Conservation (phyloP, 2,888 invertebrate species). For the Rhopalosiphum nymphaeae region DNA sequence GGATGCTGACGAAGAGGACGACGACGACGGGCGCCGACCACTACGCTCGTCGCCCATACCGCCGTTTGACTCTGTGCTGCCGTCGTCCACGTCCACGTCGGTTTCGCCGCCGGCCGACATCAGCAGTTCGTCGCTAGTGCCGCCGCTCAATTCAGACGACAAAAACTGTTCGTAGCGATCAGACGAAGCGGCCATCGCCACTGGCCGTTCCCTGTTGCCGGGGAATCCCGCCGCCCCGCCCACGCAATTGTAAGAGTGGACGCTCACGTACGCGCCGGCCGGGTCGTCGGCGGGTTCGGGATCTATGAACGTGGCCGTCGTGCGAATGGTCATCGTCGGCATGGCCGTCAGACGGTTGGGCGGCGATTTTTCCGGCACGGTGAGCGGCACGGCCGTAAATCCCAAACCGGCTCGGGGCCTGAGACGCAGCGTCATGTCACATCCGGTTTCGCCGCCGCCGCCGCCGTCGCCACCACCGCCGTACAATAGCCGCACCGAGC, state of each 20-base stretch:
- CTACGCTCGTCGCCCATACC: not conserved
- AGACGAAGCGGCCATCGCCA: conserved; percentile 55
- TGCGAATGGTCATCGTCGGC: conserved; percentile 65
- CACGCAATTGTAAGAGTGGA: conserved; percentile 84
- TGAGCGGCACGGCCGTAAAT: conserved; percentile 73
- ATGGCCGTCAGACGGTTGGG: conserved; percentile 80
- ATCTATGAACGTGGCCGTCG: conserved; percentile 80
- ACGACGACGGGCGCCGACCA: not conserved
- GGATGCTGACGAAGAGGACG: not conserved
- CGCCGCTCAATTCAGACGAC: conserved; percentile 35
- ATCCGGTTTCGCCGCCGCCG: conserved; percentile 69
- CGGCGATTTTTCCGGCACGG: conserved; percentile 66
- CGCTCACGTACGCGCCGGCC: conserved; percentile 79
- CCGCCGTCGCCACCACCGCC: conserved; percentile 66
- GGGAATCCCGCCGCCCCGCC: conserved; percentile 84
- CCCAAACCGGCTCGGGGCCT: conserved; percentile 82
- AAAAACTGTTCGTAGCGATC: conserved; percentile 52
- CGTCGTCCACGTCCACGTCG: conserved; percentile 7
- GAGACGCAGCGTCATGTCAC: conserved; percentile 80
- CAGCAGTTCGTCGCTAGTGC: conserved; percentile 45
- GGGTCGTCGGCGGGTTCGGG: conserved; percentile 71
- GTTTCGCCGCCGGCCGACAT: conserved; percentile 6
- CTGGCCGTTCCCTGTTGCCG: conserved; percentile 80
- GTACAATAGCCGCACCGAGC: conserved; percentile 70
- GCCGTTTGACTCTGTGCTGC: not conserved